Conservation (phyloP, 2,113 vertebrate species). For the Clinocottus analis region DNA sequence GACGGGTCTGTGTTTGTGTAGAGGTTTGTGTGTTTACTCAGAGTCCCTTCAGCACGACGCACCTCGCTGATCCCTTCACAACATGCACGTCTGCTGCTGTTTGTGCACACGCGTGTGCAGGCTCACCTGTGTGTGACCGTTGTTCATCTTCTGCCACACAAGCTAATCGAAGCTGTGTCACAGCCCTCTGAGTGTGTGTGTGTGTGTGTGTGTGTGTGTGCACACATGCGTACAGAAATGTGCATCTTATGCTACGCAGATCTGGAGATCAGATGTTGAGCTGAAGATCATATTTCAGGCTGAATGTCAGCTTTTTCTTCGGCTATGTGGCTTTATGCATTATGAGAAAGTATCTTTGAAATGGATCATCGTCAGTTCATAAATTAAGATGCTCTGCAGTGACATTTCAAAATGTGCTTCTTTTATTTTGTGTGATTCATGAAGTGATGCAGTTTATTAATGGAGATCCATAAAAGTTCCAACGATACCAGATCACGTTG, state of each 20-base stretch:
- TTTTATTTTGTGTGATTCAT: conserved; percentile 23
- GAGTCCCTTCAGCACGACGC: conserved; percentile 66
- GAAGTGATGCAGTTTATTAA: not conserved
- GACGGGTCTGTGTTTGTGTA: conserved; percentile 72
- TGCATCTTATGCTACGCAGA: conserved; percentile 49
- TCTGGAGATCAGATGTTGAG: conserved; percentile 47
- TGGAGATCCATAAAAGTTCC: not conserved
- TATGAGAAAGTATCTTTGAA: conserved; percentile 21
- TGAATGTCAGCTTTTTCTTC: not conserved
- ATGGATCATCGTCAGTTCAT: conserved; percentile 32
- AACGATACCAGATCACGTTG: not conserved
- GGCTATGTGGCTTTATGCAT: not conserved
- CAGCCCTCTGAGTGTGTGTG: conserved; percentile 19
- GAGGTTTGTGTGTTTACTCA: conserved; percentile 77
- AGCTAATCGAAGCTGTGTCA: conserved; percentile 25
- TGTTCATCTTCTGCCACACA: conserved; percentile 37
- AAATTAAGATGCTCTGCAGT: not conserved
- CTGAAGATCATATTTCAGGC: conserved; percentile 40
- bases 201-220: not conserved
- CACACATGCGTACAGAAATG: conserved; percentile 16
- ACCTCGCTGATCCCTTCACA: conserved; percentile 58
- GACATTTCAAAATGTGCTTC: not conserved
- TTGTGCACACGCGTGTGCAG: conserved; percentile 11
- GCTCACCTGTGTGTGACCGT: conserved; percentile 41
- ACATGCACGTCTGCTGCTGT: conserved; percentile 40